Percentiles rank a stretch among this genome's conserved stretches.
phyloP scores from a whole-genome alignment of 1,140 invertebrate species.

The Bombus polaris region DNA sequence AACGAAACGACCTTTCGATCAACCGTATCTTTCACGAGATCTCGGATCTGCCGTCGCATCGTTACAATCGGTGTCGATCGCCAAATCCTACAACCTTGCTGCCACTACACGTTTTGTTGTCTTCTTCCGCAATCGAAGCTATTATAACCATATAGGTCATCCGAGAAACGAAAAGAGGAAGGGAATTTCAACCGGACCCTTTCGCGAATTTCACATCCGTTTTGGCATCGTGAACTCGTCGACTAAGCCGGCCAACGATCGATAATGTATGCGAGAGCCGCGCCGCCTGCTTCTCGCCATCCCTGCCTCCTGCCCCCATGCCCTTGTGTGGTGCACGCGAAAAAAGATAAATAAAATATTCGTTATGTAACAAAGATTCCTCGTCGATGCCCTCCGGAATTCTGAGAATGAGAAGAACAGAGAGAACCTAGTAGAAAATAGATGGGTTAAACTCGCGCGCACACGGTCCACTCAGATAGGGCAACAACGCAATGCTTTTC shows the following conservation, averaged over 20 bases:
- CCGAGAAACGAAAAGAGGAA: background rate
- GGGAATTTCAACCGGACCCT: constrained; percentile 22
- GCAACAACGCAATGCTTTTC: background rate
- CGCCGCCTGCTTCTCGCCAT: background rate
- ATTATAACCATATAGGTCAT: constrained; percentile 21
- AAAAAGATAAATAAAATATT: constrained; percentile 56
- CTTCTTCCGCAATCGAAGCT: background rate
- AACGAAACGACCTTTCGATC: constrained; percentile 1
- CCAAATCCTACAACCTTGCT: background rate
- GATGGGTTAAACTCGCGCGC: background rate
- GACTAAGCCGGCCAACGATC: constrained; percentile 48
- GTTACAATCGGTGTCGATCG: background rate
- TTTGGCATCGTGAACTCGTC: constrained; percentile 46
- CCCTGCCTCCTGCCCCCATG: background rate
- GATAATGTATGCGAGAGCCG: constrained; percentile 63
- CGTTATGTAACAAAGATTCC: constrained; percentile 12
- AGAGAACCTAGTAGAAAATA: background rate
- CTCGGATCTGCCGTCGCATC: background rate
- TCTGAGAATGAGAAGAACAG: too few relatives aligned
- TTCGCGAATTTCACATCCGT: constrained; percentile 59
- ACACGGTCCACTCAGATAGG: background rate
- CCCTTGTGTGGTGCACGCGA: constrained; percentile 13
- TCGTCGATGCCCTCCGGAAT: background rate
- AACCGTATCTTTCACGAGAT: background rate
- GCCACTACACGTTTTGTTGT: background rate